These are phyloP conservation scores for Thysanoteuthis rhombus DNA, from an alignment of 2,888 invertebrate species.

Conservation along the genomic window DNA sequence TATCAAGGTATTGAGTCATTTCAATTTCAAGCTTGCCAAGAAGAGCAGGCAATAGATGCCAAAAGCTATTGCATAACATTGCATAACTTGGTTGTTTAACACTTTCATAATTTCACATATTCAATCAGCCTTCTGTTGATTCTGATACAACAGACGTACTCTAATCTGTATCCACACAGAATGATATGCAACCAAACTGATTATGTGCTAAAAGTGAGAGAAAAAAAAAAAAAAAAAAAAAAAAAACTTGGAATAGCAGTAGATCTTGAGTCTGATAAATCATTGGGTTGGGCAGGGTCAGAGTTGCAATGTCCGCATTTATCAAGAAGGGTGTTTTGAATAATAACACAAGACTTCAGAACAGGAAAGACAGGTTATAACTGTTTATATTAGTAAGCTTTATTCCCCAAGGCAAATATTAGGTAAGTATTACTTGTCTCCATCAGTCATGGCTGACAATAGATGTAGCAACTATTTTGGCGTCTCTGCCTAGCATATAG, in stretches of 20 bases:
- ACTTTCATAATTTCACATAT: neutral
- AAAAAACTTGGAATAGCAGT: neutral
- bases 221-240: too few relatives aligned
- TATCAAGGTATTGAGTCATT: neutral
- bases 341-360: too few relatives aligned
- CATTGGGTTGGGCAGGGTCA: neutral
- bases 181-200: neutral
- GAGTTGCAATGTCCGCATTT: neutral
- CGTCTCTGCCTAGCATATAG: too few relatives aligned
- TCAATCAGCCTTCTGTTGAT: neutral
- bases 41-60: neutral
- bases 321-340: neutral
- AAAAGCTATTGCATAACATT: neutral
- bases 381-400: too few relatives aligned
- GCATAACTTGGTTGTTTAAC: neutral
- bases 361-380: too few relatives aligned
- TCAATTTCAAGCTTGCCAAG: neutral
- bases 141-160: neutral
- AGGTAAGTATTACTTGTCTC: too few relatives aligned
- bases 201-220: neutral
- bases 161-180: neutral
- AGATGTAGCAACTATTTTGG: too few relatives aligned
- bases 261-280: neutral
- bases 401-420: too few relatives aligned
- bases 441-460: too few relatives aligned